These are phyloP conservation scores for Gortyna flavago DNA, from an alignment of 2,888 invertebrate species.

Conservation along the genomic window DNA sequence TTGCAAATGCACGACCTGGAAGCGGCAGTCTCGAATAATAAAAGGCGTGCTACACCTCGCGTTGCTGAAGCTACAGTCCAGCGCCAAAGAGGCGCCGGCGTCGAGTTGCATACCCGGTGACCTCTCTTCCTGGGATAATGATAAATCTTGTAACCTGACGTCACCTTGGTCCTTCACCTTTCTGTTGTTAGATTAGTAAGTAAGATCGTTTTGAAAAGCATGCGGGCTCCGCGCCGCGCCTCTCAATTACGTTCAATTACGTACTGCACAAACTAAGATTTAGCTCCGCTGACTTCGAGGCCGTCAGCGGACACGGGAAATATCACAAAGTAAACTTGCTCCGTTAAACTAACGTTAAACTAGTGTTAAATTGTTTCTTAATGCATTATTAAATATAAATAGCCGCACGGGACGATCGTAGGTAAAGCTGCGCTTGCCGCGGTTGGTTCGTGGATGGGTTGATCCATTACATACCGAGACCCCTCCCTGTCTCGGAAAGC, in stretches of 20 bases:
- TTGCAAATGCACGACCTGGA: conserved; percentile 50
- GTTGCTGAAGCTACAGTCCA: conserved; percentile 10
- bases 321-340: background rate
- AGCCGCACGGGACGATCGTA: background rate
- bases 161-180: no score
- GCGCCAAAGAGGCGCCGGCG: conserved; percentile 11
- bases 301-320: background rate
- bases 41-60: conserved; percentile 25
- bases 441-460: background rate
- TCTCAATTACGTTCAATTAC: conserved; percentile 1
- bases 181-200: background rate
- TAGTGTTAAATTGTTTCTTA: background rate
- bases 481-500: background rate
- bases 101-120: background rate
- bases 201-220: background rate
- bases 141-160: background rate
- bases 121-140: background rate
- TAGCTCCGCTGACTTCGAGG: background rate
- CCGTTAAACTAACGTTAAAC: background rate
- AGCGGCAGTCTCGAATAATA: conserved; percentile 53
- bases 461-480: background rate
- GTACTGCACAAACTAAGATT: background rate
- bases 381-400: background rate
- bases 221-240: background rate
- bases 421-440: background rate